These are phyloP conservation scores for Tetrapedia diversipes DNA, from an alignment of 2,888 invertebrate species.

Conservation along the genomic window DNA sequence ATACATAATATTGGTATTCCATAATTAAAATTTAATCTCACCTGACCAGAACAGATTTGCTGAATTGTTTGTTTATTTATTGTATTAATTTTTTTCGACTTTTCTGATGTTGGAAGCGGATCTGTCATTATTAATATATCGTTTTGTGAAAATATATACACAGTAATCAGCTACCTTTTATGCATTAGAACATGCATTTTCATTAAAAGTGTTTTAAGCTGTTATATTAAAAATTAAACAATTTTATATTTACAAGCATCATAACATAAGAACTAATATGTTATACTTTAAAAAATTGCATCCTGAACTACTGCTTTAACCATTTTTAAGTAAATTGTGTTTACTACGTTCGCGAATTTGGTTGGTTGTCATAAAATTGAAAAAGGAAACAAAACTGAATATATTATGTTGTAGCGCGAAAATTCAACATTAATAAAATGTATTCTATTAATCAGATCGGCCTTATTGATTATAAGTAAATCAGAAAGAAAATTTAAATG, in stretches of 20 bases:
- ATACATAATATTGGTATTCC: not conserved
- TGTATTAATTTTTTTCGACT: constrained; percentile 85
- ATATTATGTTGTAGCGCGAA: not conserved
- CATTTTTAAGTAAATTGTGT: not conserved
- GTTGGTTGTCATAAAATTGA: not conserved
- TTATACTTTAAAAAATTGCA: too few species aligned
- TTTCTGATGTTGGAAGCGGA: constrained; percentile 79
- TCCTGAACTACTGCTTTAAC: not conserved
- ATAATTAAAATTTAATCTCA: constrained; percentile 78
- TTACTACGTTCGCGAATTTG: not conserved
- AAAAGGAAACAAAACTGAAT: not conserved
- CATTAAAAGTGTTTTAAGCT: not conserved
- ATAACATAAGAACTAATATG: not conserved
- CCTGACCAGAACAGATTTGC: constrained; percentile 95
- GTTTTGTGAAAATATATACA: not conserved
- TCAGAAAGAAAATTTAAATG: not conserved
- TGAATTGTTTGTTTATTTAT: constrained; percentile 91
- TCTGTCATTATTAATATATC: constrained; percentile 60
- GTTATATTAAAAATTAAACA: not conserved
- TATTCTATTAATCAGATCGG: too few species aligned
- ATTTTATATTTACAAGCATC: not conserved
- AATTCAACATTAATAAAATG: not conserved
- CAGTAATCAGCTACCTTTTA: not conserved
- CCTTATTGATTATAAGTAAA: too few species aligned
- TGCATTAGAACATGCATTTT: not conserved